These are phyloP conservation scores for Ferrisia virgata DNA, from an alignment of 2,888 invertebrate genomes.

Conservation along the genomic window DNA sequence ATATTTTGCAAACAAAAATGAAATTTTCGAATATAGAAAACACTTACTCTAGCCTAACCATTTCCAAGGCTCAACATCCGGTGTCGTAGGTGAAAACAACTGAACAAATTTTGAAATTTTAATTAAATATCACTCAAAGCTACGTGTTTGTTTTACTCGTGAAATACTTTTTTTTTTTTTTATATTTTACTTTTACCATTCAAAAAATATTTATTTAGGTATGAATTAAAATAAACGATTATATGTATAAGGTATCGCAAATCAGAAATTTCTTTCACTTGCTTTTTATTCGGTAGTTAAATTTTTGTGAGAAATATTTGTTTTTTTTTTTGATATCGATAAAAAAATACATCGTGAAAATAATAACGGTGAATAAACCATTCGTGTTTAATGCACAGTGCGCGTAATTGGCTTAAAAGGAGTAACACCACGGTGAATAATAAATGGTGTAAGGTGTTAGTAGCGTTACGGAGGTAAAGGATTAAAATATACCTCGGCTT, in stretches of 20 bases:
- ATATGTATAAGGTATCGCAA: neutral
- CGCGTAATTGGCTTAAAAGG: neutral
- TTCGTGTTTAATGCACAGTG: neutral
- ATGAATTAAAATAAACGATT: neutral
- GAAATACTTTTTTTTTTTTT: neutral
- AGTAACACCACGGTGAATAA: neutral
- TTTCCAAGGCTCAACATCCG: constrained; percentile 84
- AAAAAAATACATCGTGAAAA: neutral
- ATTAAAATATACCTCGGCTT: constrained; percentile 74
- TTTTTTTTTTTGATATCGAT: neutral
- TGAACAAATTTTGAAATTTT: constrained; percentile 57
- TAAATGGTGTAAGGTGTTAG: neutral
- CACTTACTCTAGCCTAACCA: constrained; percentile 70
- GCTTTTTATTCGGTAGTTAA: no score
- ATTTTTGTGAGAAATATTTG: neutral
- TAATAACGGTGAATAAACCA: neutral
- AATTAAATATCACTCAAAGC: neutral
- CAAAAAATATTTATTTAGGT: neutral
- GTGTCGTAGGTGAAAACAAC: constrained; percentile 85
- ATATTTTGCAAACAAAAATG: neutral
- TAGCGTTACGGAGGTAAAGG: neutral
- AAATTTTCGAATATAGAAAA: constrained; percentile 35
- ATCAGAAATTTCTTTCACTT: neutral
- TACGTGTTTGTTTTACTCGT: neutral
- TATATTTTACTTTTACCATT: neutral